phyloP scores from a whole-genome alignment of 2,113 vertebrate genomes.

The Tetrax tetrax region DNA sequence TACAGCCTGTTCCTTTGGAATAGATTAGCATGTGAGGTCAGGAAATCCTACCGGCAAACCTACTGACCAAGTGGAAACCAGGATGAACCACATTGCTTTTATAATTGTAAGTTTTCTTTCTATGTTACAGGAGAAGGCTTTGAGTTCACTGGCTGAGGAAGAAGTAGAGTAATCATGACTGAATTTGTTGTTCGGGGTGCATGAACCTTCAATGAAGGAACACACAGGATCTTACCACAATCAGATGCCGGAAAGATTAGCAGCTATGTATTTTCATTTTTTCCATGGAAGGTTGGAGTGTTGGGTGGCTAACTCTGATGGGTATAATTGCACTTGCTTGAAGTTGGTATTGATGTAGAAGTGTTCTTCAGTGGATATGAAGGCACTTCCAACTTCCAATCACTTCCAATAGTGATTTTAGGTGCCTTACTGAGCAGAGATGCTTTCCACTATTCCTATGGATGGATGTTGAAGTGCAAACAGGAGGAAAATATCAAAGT shows the following conservation, averaged over 20 bases:
- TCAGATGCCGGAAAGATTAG: neutral
- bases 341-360: neutral
- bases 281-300: neutral
- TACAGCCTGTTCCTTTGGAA: neutral
- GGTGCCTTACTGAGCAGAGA: neutral
- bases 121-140: conserved; percentile 59
- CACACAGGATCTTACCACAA: neutral
- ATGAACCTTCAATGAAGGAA: neutral
- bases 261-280: neutral
- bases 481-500: neutral
- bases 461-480: neutral
- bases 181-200: neutral
- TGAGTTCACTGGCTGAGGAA: conserved; percentile 51
- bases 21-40: neutral
- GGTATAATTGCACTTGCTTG: neutral
- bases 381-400: neutral
- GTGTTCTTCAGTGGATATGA: neutral
- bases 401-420: neutral
- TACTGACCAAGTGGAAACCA: neutral
- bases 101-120: conserved; percentile 1
- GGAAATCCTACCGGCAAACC: neutral
- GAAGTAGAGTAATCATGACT: conserved; percentile 63
- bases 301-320: neutral
- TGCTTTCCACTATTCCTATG: neutral
- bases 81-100: neutral